These are phyloP conservation scores for Numida meleagris DNA, from an alignment of 2,113 vertebrate genomes.

Conservation along the genomic window DNA sequence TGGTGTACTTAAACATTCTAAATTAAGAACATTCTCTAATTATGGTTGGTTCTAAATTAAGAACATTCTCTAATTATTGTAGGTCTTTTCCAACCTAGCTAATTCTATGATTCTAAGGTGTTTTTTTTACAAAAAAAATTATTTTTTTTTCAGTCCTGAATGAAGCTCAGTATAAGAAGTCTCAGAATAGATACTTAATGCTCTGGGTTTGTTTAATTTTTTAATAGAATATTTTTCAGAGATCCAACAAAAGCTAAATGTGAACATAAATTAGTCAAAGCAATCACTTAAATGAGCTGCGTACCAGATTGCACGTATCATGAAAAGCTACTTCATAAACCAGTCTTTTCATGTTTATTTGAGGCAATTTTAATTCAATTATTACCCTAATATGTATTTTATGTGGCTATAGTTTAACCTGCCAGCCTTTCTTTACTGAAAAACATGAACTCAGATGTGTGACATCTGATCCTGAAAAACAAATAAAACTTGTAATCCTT, in stretches of 20 bases:
- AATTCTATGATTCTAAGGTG: too few species aligned
- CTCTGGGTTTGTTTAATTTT: background rate
- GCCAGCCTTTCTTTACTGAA: background rate
- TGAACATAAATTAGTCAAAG: slow-evolving; percentile 26
- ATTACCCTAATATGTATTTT: background rate
- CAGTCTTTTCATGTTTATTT: slow-evolving; percentile 7
- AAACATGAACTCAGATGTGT: background rate
- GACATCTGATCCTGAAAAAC: background rate
- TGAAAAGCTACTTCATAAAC: background rate
- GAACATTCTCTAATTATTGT: too few species aligned
- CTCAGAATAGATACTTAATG: background rate
- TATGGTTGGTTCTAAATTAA: too few species aligned
- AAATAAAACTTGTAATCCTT: background rate
- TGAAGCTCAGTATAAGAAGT: background rate
- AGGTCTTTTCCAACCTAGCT: too few species aligned
- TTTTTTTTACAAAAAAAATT: too few species aligned
- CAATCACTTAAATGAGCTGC: slow-evolving; percentile 4
- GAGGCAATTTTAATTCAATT: background rate
- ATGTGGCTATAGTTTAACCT: background rate
- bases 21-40: too few species aligned
- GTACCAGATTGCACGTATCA: background rate
- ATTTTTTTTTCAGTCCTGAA: background rate
- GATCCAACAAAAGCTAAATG: slow-evolving; percentile 31
- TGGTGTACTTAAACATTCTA: background rate
- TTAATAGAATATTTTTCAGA: slow-evolving; percentile 22